Percentiles rank a stretch among this genome's conserved stretches.
Conservation (phyloP, 2,888 invertebrate species). For the Athripsodes cinereus region DNA sequence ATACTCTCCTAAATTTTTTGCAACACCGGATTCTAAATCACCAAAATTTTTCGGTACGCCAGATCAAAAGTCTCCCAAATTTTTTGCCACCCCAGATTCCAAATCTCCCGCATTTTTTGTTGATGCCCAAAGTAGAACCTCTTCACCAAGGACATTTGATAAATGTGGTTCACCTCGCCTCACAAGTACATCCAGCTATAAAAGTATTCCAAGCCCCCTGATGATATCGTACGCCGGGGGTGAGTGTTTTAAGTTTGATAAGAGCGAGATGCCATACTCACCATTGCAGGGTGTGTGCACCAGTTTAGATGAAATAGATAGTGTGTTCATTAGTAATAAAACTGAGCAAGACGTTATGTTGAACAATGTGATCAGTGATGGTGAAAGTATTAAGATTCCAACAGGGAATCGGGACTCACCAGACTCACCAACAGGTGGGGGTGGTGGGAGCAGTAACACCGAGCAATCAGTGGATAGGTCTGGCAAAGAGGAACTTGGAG, state of each 20-base stretch:
- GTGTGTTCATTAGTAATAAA: conserved; percentile 11
- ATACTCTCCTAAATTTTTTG: conserved; percentile 41
- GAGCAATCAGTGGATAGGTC: too few relatives aligned
- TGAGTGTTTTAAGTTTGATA: conserved; percentile 21
- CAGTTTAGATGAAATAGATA: conserved; percentile 16
- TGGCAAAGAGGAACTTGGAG: too few relatives aligned
- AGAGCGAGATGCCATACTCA: background rate
- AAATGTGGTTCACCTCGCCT: conserved; percentile 20
- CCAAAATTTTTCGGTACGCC: conserved; percentile 23
- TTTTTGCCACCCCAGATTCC: conserved; percentile 23
- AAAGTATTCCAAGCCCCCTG: conserved; percentile 21
- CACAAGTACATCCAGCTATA: conserved; percentile 13
- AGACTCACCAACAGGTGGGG: too few relatives aligned
- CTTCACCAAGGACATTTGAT: conserved; percentile 44
- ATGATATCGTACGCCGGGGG: conserved; percentile 17
- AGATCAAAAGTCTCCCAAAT: conserved; percentile 22
- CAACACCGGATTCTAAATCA: conserved; percentile 21
- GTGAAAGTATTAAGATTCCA: too few relatives aligned
- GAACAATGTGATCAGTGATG: background rate
- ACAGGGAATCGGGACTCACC: too few relatives aligned
- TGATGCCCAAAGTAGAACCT: conserved; percentile 34
- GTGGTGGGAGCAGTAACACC: too few relatives aligned
- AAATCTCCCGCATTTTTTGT: conserved; percentile 26
- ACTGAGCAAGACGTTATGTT: background rate
- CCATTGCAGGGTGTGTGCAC: background rate